These are phyloP conservation scores for Aspidiotus destructor DNA, from an alignment of 2,888 invertebrate species.

Conservation along the genomic window DNA sequence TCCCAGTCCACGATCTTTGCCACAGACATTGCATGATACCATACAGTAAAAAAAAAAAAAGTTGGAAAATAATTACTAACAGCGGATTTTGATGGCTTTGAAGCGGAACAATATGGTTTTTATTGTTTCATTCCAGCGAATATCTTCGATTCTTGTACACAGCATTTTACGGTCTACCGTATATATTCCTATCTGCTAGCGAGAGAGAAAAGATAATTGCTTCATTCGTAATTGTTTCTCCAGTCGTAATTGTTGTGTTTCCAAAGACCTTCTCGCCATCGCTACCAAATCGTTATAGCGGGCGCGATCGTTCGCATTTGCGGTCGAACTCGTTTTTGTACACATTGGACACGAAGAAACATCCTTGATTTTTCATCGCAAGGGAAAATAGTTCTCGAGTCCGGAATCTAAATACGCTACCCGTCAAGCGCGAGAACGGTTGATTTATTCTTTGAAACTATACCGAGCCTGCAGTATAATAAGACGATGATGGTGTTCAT, in stretches of 20 bases:
- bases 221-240: conserved; percentile 18
- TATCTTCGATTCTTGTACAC: conserved; percentile 1
- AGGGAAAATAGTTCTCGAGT: too few species aligned
- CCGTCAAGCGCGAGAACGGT: background rate
- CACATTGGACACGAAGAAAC: background rate
- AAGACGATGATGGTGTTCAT: background rate
- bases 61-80: background rate
- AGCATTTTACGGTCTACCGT: conserved; percentile 20
- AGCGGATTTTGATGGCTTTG: conserved; percentile 22
- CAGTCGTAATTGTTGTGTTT: conserved; percentile 4
- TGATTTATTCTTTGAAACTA: background rate
- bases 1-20: too few species aligned
- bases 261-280: background rate
- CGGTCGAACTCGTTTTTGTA: background rate
- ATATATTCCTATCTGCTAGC: background rate
- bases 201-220: conserved; percentile 3
- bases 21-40: too few species aligned
- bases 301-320: background rate
- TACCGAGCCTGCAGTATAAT: too few species aligned
- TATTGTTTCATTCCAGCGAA: conserved; percentile 18
- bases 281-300: background rate
- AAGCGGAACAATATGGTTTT: conserved; percentile 29
- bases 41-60: too few species aligned
- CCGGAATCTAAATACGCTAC: too few species aligned
- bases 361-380: too few species aligned